These are phyloP conservation scores for Chelon labrosus DNA, from an alignment of 2,797 vertebrate genomes.

Conservation along the genomic window DNA sequence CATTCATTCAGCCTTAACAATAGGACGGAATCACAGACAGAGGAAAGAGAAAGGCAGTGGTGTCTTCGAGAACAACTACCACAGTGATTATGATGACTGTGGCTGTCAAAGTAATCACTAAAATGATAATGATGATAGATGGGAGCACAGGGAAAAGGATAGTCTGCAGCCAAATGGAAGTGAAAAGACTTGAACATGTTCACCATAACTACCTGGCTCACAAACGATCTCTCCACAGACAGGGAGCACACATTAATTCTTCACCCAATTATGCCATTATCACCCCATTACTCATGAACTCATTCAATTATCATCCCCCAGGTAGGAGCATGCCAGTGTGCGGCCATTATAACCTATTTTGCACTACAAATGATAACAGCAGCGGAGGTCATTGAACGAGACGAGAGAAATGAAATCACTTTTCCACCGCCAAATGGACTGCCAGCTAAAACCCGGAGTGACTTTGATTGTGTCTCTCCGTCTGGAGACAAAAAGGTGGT, in stretches of 20 bases:
- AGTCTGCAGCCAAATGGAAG: constrained; percentile 5
- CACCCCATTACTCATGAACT: constrained; percentile 55
- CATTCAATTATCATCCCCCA: constrained; percentile 39
- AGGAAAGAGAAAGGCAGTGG: neutral
- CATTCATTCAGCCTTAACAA: neutral
- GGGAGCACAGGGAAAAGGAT: constrained; percentile 6
- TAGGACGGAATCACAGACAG: neutral
- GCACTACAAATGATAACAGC: constrained; percentile 46
- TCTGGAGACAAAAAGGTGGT: constrained; percentile 21
- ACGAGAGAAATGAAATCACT: constrained; percentile 50
- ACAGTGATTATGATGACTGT: constrained; percentile 21
- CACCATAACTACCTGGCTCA: constrained; percentile 24
- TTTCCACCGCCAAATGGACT: constrained; percentile 47
- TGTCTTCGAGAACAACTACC: constrained; percentile 13
- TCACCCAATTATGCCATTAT: constrained; percentile 61
- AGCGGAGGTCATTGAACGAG: constrained; percentile 23
- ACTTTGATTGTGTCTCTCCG: constrained; percentile 45
- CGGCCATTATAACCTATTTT: constrained; percentile 58
- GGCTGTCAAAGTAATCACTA: constrained; percentile 32
- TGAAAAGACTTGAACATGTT: constrained; percentile 38
- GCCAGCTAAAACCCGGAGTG: constrained; percentile 34
- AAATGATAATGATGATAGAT: constrained; percentile 16
- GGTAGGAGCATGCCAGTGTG: constrained; percentile 27
- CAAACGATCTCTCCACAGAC: constrained; percentile 22
- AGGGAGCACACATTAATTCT: constrained; percentile 31